These are phyloP conservation scores for Protomyctophum bolini DNA, from an alignment of 2,113 vertebrate species.

Conservation along the genomic window DNA sequence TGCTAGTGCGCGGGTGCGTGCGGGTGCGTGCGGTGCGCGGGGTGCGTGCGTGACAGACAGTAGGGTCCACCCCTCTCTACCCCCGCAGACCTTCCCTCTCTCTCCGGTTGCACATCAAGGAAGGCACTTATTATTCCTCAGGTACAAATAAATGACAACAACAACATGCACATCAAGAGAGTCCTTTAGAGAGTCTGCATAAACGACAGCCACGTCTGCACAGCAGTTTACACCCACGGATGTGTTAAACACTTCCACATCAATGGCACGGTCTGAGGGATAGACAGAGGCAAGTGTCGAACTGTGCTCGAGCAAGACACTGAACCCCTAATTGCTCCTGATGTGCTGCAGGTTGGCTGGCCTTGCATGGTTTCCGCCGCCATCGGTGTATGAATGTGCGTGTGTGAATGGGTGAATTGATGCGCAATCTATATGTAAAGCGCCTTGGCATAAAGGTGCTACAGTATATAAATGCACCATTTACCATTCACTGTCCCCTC, in stretches of 20 bases:
- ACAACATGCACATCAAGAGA: slow-evolving; percentile 42
- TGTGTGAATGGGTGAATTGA: too few relatives aligned
- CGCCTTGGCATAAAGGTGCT: too few relatives aligned
- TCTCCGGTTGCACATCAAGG: slow-evolving; percentile 55
- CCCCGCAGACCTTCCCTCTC: slow-evolving; percentile 54
- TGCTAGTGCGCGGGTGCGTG: too few relatives aligned
- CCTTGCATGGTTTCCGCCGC: too few relatives aligned
- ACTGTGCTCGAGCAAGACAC: too few relatives aligned
- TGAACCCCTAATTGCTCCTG: too few relatives aligned
- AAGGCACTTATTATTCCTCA: slow-evolving; percentile 60
- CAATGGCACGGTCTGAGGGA: slow-evolving; percentile 51
- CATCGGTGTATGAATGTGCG: too few relatives aligned
- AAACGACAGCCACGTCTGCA: slow-evolving; percentile 43
- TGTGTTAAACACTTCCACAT: slow-evolving; percentile 65
- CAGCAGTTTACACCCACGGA: background rate
- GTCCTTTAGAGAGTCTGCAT: slow-evolving; percentile 47
- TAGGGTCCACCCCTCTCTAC: slow-evolving; percentile 53
- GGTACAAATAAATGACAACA: slow-evolving; percentile 52
- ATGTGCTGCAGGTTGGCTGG: too few relatives aligned
- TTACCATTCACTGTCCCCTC: slow-evolving; percentile 57
- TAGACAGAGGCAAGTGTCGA: slow-evolving; percentile 17
- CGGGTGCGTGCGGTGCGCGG: background rate
- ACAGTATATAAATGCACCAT: too few relatives aligned
- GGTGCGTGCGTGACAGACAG: slow-evolving; percentile 61
- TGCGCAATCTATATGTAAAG: too few relatives aligned